Conservation (phyloP, 2,113 vertebrate genomes). For the Pomatostomus ruficeps region DNA sequence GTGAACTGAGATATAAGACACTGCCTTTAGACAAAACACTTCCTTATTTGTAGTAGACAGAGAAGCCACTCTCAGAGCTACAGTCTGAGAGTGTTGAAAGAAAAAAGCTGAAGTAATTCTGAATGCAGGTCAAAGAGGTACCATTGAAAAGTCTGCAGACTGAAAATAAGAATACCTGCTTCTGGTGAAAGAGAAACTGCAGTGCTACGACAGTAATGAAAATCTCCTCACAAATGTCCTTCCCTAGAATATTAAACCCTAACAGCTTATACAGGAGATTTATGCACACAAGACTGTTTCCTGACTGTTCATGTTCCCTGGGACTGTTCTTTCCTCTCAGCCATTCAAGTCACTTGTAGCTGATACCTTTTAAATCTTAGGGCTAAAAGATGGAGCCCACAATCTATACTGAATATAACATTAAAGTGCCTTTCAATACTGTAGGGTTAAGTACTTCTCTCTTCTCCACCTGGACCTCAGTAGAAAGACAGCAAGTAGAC, state of each 20-base stretch:
- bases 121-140: background rate
- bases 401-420: background rate
- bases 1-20: background rate
- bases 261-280: background rate
- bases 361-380: background rate
- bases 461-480: background rate
- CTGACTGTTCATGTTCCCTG: background rate
- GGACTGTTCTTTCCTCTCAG: background rate
- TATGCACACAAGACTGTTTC: background rate
- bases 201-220: background rate
- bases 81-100: background rate
- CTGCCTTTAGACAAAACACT: background rate
- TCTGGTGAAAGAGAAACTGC: background rate
- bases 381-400: background rate
- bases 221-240: background rate
- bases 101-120: background rate
- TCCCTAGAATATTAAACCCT: background rate
- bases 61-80: background rate
- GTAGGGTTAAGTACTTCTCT: background rate
- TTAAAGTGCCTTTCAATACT: background rate
- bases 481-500: background rate
- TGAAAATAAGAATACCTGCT: background rate
- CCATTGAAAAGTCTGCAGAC: background rate
- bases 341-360: background rate
- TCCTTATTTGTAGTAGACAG: background rate